Conservation (phyloP, 37 sponge, comb jelly and placozoan genomes). For the Agelas oroides region DNA sequence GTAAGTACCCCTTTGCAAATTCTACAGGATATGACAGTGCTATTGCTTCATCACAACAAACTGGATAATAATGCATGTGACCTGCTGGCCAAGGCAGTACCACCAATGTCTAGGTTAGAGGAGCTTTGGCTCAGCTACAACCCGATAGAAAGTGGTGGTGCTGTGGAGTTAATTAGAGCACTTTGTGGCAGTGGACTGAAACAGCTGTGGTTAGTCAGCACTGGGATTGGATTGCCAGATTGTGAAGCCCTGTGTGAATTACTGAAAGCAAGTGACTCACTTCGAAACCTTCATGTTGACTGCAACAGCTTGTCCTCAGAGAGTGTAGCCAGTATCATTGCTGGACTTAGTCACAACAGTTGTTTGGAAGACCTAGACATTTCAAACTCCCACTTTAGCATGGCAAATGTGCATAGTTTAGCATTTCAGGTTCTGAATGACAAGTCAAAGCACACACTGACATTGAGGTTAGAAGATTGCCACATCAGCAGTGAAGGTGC, state of each 20-base stretch:
- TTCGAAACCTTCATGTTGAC: neutral
- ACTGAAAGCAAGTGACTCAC: neutral
- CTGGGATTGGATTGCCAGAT: neutral
- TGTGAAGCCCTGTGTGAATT: too few relatives aligned
- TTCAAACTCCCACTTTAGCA: too few relatives aligned
- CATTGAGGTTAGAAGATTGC: neutral
- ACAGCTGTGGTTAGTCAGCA: neutral
- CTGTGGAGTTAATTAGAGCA: neutral
- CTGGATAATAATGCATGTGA: conserved; percentile 2
- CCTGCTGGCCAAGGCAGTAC: too few relatives aligned
- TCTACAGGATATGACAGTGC: neutral
- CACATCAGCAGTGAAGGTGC: neutral
- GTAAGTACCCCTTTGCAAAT: neutral
- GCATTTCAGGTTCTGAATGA: neutral
- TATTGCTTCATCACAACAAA: neutral
- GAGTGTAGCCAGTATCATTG: neutral
- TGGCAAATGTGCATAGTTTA: too few relatives aligned
- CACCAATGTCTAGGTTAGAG: too few relatives aligned
- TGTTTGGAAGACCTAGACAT: too few relatives aligned
- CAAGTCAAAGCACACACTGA: too few relatives aligned
- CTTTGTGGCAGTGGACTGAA: neutral
- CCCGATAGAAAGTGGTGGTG: conserved; percentile 10
- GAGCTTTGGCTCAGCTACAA: neutral
- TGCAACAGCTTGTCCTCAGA: neutral
- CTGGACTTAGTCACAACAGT: too few relatives aligned